These are phyloP conservation scores for Panopea generosa DNA, from an alignment of 2,888 invertebrate genomes.

Conservation along the genomic window DNA sequence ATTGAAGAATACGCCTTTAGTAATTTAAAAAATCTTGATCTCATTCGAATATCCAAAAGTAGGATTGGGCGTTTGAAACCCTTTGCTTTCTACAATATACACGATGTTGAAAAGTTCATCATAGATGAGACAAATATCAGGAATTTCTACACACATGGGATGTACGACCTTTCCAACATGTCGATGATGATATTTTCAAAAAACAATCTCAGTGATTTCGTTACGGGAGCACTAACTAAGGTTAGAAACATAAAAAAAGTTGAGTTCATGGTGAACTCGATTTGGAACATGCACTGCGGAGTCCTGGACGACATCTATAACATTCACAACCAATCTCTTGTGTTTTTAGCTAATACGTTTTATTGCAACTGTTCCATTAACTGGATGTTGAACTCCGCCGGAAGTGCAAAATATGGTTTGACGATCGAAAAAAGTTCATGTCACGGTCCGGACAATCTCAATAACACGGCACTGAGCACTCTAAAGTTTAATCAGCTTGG, in stretches of 20 bases:
- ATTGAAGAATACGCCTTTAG: constrained; percentile 57
- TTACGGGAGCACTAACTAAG: constrained; percentile 33
- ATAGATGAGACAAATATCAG: constrained; percentile 39
- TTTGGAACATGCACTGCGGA: constrained; percentile 55
- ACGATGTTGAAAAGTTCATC: constrained; percentile 16
- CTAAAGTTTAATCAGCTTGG: constrained; percentile 23
- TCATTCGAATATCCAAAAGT: constrained; percentile 34
- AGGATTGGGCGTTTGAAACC: constrained; percentile 45
- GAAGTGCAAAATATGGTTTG: constrained; percentile 5
- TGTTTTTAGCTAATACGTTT: constrained; percentile 41
- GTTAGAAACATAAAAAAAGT: constrained; percentile 16
- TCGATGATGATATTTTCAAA: constrained; percentile 18
- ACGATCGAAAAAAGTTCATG: constrained; percentile 23
- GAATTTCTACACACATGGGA: constrained; percentile 44
- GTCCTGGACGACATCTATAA: constrained; percentile 27
- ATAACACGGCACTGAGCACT: constrained; percentile 2
- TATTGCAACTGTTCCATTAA: constrained; percentile 54
- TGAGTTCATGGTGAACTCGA: constrained; percentile 23
- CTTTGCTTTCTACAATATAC: constrained; percentile 45
- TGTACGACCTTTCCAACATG: constrained; percentile 37
- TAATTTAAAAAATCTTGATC: constrained; percentile 26
- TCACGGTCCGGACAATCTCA: constrained; percentile 41
- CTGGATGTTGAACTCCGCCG: constrained; percentile 32
- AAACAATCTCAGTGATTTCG: constrained; percentile 50
- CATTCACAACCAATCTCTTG: neutral